Evolutionary conservation across 1,140 invertebrate genomes (phyloP), one percentile per base, ranked within the genome.

Genomic region (Drosophila suzukii): DNA sequence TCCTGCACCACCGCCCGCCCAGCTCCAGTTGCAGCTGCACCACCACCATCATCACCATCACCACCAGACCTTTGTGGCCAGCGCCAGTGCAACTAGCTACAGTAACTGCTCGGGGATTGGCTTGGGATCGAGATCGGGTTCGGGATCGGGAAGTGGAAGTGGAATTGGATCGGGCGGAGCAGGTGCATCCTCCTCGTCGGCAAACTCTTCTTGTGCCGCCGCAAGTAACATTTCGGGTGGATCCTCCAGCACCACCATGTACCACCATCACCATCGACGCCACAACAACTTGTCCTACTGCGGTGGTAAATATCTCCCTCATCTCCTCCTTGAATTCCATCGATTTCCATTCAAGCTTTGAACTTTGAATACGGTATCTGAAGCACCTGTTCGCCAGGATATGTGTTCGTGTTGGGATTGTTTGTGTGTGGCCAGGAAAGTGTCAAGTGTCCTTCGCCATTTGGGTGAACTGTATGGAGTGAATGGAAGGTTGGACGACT

Each of bases 261-360:
- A 92, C 72, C 83, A 88, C 43, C 84, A 88, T 46, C 82, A 86
- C 34, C 83, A 86, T 61, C 55, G 91, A 47, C 91, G 91, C 44
- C 91, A 92, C 75, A 92, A 92, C 66, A 91, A 92, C 61, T 72
- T 92, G 56, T 91, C 91, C 62, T 92, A 92, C 71, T 92, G 91
- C 65, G 90, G 90, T 74, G 91, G 91, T 92, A 92, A 91, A 85
- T 92, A 90, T 71, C 20, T 6, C 15, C 27, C 44, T 24, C 17
- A 15, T 20, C 27, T 46, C 17, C 27, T 47, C 36, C 12, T n/a
- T 4, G 6, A 17, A 20, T 32, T 20, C 46, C 11, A 24, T 66
- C 36, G 36, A 30, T 53, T 41, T 61, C n/a, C 10, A n/a, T 65
- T 20, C 5, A 34, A 57, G 24, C 27, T 58, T 43, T 57, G 41